phyloP scores from a whole-genome alignment of 2,888 invertebrate species.

The Rhagonycha fulva region DNA sequence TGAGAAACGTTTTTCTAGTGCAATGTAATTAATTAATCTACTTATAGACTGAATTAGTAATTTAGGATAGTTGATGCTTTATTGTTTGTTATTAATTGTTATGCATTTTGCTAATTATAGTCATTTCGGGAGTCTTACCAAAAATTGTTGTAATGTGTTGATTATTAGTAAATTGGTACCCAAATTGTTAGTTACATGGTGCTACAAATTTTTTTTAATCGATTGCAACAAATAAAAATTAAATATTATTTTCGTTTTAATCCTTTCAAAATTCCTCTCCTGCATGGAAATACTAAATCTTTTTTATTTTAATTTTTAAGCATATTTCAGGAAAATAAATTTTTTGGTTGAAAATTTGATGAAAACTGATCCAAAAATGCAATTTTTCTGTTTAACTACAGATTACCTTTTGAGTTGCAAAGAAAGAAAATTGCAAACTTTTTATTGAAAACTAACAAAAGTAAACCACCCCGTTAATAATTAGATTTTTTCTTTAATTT shows the following conservation, averaged over 20 bases:
- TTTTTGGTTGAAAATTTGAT: no score
- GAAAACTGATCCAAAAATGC: no score
- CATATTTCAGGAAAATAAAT: no score
- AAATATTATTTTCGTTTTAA: not conserved
- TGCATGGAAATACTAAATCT: not conserved
- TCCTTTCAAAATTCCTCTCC: not conserved
- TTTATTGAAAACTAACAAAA: no score
- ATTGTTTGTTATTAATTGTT: not conserved
- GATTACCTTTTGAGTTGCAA: no score
- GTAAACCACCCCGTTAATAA: no score
- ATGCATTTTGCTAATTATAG: constrained; percentile 8
- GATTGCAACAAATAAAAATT: constrained; percentile 17
- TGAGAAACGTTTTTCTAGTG: not conserved
- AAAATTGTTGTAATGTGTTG: not conserved
- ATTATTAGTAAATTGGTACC: constrained; percentile 6
- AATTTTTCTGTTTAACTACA: no score
- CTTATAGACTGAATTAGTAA: constrained; percentile 9
- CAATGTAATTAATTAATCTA: not conserved
- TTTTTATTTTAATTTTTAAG: no score
- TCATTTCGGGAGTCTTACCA: constrained; percentile 1
- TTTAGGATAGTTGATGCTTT: constrained; percentile 3
- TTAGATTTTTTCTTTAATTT: no score
- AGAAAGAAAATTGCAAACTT: no score
- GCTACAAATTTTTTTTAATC: constrained; percentile 5
- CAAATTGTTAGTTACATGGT: constrained; percentile 8